Conservation (phyloP, 2,888 invertebrate genomes). For the Zhengitettix transpicula region DNA sequence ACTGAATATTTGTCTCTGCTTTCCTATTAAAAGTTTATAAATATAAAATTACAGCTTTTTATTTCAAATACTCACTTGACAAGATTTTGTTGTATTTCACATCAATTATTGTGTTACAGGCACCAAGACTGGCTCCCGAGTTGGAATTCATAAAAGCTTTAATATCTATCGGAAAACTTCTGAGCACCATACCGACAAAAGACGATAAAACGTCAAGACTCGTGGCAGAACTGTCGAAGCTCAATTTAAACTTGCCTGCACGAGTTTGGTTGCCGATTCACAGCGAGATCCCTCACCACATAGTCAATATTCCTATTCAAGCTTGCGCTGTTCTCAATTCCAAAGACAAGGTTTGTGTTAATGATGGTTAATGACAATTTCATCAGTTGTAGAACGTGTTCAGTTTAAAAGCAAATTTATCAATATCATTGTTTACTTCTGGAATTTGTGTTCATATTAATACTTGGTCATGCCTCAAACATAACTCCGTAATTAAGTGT, state of each 20-base stretch:
- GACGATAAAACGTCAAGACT: conserved; percentile 85
- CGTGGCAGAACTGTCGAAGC: conserved; percentile 77
- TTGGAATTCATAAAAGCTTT: conserved; percentile 77
- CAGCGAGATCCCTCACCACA: conserved; percentile 65
- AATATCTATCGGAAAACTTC: conserved; percentile 67
- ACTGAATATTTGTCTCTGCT: too few relatives aligned
- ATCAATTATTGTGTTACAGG: conserved; percentile 29
- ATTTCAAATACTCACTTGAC: too few relatives aligned
- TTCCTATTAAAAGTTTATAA: too few relatives aligned
- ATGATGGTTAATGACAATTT: too few relatives aligned
- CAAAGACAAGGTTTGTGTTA: conserved; percentile 65
- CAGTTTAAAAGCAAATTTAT: too few relatives aligned
- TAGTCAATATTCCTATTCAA: conserved; percentile 91
- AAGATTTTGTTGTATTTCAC: too few relatives aligned
- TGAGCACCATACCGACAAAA: conserved; percentile 67
- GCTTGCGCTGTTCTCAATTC: conserved; percentile 97
- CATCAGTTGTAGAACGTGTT: too few relatives aligned
- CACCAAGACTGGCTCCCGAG: conserved; percentile 67
- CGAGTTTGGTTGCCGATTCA: conserved; percentile 94
- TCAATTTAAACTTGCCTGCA: conserved; percentile 94
- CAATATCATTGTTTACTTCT: too few relatives aligned
- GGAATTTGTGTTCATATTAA: too few relatives aligned
- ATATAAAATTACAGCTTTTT: too few relatives aligned
- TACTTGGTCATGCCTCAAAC: too few relatives aligned
- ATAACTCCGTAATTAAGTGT: too few relatives aligned